Percentiles rank a stretch among this genome's conserved stretches.
Conservation (phyloP, 1,140 invertebrate species). For the Magallana ariakensis region DNA sequence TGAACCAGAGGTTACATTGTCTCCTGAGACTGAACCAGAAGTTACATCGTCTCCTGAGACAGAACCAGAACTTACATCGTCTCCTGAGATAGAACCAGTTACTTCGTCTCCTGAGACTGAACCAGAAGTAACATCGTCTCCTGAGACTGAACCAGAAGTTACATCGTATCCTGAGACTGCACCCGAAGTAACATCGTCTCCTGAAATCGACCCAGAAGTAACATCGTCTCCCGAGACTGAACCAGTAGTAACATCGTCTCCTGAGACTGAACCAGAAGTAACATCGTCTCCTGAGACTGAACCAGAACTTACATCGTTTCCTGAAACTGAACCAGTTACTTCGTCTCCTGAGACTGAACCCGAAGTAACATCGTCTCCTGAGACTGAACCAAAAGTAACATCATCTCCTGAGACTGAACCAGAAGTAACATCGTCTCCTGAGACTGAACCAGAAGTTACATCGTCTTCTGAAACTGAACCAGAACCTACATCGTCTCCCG, state of each 20-base stretch:
- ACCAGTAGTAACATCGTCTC: conserved; percentile 1
- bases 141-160: not conserved
- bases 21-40: conserved; percentile 24
- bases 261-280: conserved; percentile 16
- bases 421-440: conserved; percentile 10
- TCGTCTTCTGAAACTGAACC: not conserved
- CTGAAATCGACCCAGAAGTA: not conserved
- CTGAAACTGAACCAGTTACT: conserved; percentile 38
- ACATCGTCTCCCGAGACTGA: not conserved
- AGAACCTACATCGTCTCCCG: conserved; percentile 1
- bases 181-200: not conserved
- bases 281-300: conserved; percentile 10
- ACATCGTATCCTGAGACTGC: not conserved
- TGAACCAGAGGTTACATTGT: conserved; percentile 33
- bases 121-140: conserved; percentile 38
- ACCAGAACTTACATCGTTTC: conserved; percentile 13
- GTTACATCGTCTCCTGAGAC: not conserved
- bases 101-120: conserved; percentile 42
- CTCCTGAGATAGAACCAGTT: not conserved
- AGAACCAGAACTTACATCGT: not conserved
- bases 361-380: not conserved
- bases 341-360: conserved; percentile 47
- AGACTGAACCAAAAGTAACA: conserved; percentile 9
- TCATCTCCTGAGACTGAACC: conserved; percentile 44
- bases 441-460: conserved; percentile 47